Conservation (phyloP, 2,888 invertebrate genomes). For the Oscheius sp. region DNA sequence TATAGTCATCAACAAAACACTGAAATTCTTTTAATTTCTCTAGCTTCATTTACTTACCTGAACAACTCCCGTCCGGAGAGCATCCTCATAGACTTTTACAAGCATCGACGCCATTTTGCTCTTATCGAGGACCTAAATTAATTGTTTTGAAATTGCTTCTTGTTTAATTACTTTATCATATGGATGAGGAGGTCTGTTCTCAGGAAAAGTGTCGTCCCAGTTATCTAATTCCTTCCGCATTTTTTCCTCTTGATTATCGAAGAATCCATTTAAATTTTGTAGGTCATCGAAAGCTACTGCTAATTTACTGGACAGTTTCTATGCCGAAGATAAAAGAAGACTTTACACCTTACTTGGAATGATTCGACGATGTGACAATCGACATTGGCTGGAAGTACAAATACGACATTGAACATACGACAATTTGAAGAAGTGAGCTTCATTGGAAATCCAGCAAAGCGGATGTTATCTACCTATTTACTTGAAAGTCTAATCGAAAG, state of each 20-base stretch:
- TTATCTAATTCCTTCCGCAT: neutral
- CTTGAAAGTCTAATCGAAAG: too few relatives aligned
- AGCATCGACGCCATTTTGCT: constrained; percentile 54
- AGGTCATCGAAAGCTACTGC: constrained; percentile 27
- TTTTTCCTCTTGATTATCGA: constrained; percentile 18
- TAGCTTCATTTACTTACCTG: constrained; percentile 40
- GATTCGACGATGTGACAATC: constrained; percentile 54
- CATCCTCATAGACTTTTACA: constrained; percentile 60
- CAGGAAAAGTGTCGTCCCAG: neutral
- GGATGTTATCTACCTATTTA: constrained; percentile 60
- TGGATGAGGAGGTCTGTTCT: neutral
- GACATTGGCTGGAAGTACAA: constrained; percentile 52
- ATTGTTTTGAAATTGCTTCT: neutral
- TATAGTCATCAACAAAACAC: constrained; percentile 61
- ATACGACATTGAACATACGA: constrained; percentile 44
- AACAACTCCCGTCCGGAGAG: constrained; percentile 56
- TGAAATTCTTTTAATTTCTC: constrained; percentile 7
- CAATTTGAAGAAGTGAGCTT: neutral
- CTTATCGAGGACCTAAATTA: constrained; percentile 29
- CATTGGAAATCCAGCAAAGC: constrained; percentile 62
- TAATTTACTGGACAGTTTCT: constrained; percentile 24
- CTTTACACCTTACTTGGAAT: constrained; percentile 35
- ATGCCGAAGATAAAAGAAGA: neutral
- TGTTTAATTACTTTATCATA: neutral
- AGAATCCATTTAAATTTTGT: constrained; percentile 22